phyloP scores from a whole-genome alignment of 2,113 vertebrate species.

The Podilymbus podiceps region DNA sequence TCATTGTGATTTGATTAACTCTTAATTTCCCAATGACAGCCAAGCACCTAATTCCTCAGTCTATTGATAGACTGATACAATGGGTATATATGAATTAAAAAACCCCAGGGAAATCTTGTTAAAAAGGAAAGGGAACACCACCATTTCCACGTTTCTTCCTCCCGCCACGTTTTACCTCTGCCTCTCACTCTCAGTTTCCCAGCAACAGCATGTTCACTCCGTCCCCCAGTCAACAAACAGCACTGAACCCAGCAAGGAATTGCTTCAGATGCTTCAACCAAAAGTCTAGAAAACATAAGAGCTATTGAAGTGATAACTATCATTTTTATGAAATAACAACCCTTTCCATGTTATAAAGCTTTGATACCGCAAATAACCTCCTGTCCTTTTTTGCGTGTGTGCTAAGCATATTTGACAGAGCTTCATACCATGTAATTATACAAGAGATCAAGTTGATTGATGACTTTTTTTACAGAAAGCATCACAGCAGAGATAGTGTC shows the following conservation, averaged over 20 bases:
- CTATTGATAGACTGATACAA: not conserved
- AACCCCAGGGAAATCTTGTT: not conserved
- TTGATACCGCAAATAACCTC: not conserved
- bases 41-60: not conserved
- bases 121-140: not conserved
- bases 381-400: not conserved
- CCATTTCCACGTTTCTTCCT: constrained; percentile 13
- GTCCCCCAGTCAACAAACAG: constrained; percentile 36
- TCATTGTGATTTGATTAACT: not conserved
- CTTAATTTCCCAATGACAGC: not conserved
- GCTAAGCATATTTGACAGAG: not conserved
- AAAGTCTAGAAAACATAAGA: constrained; percentile 10
- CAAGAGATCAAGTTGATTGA: not conserved
- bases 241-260: constrained; percentile 19
- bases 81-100: not conserved
- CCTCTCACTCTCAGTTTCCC: constrained; percentile 65
- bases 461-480: not conserved
- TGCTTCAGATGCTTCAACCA: constrained; percentile 13
- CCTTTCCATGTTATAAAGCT: not conserved
- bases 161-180: not conserved
- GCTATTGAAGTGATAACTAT: not conserved
- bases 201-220: constrained; percentile 56
- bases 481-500: not conserved
- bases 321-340: not conserved
- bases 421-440: not conserved